These are phyloP conservation scores for Acanthiza pusilla DNA, from an alignment of 2,797 vertebrate species.

Conservation along the genomic window DNA sequence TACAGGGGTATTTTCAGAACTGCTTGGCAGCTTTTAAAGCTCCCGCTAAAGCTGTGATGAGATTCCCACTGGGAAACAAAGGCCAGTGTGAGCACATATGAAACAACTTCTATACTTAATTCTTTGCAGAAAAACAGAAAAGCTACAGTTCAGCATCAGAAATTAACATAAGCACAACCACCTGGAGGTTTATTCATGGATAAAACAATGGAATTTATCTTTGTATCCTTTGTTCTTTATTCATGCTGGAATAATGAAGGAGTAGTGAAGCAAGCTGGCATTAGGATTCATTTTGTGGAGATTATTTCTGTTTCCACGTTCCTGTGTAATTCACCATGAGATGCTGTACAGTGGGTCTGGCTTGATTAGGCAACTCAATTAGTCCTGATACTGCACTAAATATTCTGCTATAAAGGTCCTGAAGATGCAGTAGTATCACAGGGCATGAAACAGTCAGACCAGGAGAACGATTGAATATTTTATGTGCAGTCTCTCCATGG, in stretches of 20 bases:
- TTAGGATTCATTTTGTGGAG: background rate
- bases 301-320: background rate
- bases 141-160: conserved; percentile 35
- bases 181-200: conserved; percentile 49
- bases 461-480: background rate
- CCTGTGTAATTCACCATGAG: background rate
- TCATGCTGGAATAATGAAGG: background rate
- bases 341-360: background rate
- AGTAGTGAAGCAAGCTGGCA: background rate
- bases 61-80: conserved; percentile 42
- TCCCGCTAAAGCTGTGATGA: background rate
- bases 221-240: conserved; percentile 27
- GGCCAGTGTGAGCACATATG: conserved; percentile 24
- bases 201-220: conserved; percentile 52
- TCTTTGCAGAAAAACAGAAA: conserved; percentile 40
- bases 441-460: background rate
- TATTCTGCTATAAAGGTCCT: background rate
- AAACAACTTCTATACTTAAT: conserved; percentile 28
- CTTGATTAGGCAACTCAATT: background rate
- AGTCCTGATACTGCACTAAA: background rate
- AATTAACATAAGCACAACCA: conserved; percentile 46
- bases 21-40: background rate
- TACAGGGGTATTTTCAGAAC: conserved; percentile 6
- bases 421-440: background rate
- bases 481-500: background rate